These are phyloP conservation scores for Butastur rufipennis DNA, from an alignment of 2,113 vertebrate genomes.

Conservation along the genomic window DNA sequence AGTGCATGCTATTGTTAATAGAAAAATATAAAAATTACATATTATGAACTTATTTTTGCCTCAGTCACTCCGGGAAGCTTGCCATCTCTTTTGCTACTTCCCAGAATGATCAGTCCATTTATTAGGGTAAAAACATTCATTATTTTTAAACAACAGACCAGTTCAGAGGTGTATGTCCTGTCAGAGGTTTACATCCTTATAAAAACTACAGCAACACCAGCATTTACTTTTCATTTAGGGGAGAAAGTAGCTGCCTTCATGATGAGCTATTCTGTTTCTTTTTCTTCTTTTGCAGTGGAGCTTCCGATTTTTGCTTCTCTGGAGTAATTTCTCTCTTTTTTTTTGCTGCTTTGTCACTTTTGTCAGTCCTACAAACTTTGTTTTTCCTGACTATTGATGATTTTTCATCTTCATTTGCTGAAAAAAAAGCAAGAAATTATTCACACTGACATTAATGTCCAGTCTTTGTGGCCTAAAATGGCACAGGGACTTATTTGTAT, in stretches of 20 bases:
- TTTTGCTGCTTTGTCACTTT: background rate
- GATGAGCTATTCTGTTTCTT: conserved; percentile 6
- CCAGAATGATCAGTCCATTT: background rate
- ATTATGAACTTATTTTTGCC: background rate
- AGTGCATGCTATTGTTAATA: background rate
- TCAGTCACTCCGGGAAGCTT: background rate
- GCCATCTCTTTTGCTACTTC: background rate
- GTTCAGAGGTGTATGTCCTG: background rate
- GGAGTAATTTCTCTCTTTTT: background rate
- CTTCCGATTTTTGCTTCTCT: conserved; percentile 33
- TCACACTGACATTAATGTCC: background rate
- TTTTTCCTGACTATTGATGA: background rate
- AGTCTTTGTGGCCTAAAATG: background rate
- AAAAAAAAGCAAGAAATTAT: conserved; percentile 25
- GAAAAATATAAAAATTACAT: background rate
- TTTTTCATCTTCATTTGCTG: conserved; percentile 54
- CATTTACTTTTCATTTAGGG: background rate
- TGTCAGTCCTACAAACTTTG: background rate
- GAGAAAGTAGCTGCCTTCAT: background rate
- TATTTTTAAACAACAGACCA: background rate
- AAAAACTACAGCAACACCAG: background rate
- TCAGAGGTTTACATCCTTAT: background rate
- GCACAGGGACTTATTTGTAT: background rate
- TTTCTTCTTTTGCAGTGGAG: conserved; percentile 47
- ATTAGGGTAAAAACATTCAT: background rate